Evolutionary conservation across 2,888 invertebrate genomes (phyloP), one percentile per base, ranked within the genome.

Genomic region (Eledona agricola): DNA sequence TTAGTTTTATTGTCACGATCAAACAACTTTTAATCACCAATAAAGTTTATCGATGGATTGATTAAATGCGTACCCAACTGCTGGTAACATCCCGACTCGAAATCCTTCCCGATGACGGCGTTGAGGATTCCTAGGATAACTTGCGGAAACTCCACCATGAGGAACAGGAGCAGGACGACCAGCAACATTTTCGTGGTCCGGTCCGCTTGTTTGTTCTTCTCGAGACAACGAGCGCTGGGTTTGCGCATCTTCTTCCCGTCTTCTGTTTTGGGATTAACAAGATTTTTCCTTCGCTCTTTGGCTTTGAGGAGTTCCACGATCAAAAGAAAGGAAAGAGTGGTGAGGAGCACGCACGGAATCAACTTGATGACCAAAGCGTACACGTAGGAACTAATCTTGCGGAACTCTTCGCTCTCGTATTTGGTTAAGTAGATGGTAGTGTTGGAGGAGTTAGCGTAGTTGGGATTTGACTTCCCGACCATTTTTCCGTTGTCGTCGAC

Each of bases 331-430:
- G 90, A 91, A 55, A 93, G 78, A 60, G 91, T 83, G 1, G 94
- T 94, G 34, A 96, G 78, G 3, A 92, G 86, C 70, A 92, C 80
- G 72, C 96, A 93, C 2, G 96, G 96, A 57, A 96, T 87, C 43
- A 96, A 79, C 77, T 96, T 96, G 63, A 96, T 88, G 56, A 95
- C 85, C 6, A 95, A 90, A 73, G 93, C 90, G 76, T 96, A 96
- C 65, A 95, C 88, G 86, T 91, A 92, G 77, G 93, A 90, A 70
- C 92, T 64, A 4, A 64, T 62, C 19, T 58, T 29, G 51, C 54
- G 62, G 3, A 60, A 59, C 6, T 60, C 43, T 4, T 53, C 53
- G 12, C 59, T 58, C 28, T 57, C 51, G 31, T 63, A 64, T 6
- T 49, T 45, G 2, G 60, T 58, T 11, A 51, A 37, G 40, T 62